These are phyloP conservation scores for Seladonia tumulorum DNA, from an alignment of 2,888 invertebrate genomes.

Conservation along the genomic window DNA sequence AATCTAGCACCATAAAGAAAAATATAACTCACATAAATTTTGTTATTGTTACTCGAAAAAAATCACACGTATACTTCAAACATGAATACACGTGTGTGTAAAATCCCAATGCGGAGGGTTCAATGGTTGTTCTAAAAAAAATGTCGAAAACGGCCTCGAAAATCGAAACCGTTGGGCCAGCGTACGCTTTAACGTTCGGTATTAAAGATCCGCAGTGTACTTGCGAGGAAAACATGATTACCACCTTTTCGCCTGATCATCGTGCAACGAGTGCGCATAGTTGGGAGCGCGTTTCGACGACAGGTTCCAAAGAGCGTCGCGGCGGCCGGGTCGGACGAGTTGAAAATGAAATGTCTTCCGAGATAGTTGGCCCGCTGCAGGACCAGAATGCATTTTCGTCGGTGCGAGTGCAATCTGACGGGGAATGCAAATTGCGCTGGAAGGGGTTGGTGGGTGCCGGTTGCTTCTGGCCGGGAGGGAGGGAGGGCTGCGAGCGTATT, in stretches of 20 bases:
- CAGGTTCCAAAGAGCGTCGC: not conserved
- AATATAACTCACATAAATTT: not conserved
- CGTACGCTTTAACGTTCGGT: too few species aligned
- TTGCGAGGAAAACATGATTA: not conserved
- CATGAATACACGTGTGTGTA: too few species aligned
- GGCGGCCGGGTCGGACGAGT: slow-evolving; percentile 54
- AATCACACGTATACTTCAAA: too few species aligned
- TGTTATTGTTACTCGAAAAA: too few species aligned
- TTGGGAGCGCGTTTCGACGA: not conserved
- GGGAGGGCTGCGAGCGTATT: slow-evolving; percentile 53
- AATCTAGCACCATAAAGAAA: not conserved
- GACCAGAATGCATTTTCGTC: slow-evolving; percentile 64
- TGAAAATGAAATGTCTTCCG: slow-evolving; percentile 81
- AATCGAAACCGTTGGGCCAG: too few species aligned
- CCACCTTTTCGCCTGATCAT: not conserved
- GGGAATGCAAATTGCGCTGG: slow-evolving; percentile 68
- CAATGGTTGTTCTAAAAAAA: not conserved
- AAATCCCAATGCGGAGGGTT: too few species aligned
- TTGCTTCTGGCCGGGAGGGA: slow-evolving; percentile 12
- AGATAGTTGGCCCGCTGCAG: slow-evolving; percentile 74
- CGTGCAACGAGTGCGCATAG: not conserved
- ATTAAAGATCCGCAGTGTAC: too few species aligned
- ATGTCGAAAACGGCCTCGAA: too few species aligned
- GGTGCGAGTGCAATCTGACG: slow-evolving; percentile 60
- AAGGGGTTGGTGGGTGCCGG: slow-evolving; percentile 41